phyloP scores from a whole-genome alignment of 2,797 vertebrate species.

The Gallinago solitaria region DNA sequence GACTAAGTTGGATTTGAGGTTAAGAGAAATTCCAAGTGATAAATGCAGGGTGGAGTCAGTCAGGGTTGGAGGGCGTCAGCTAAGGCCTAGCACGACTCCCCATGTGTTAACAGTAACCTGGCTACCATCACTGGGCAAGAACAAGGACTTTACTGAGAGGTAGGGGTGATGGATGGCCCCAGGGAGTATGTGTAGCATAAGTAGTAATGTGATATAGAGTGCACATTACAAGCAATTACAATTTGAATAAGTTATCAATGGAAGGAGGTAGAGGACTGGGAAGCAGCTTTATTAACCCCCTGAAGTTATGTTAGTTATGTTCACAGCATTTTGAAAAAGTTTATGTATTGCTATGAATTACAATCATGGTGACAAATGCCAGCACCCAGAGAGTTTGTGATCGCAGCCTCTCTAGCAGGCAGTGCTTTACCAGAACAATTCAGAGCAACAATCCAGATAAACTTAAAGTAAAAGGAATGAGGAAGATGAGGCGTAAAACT shows the following conservation, averaged over 20 bases:
- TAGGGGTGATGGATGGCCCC: conserved; percentile 58
- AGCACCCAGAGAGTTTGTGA: conserved; percentile 45
- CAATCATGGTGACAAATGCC: conserved; percentile 35
- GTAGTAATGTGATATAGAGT: conserved; percentile 65
- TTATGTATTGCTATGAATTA: conserved; percentile 72
- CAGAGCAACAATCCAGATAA: conserved; percentile 42
- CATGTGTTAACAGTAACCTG: not conserved
- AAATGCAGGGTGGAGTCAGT: not conserved
- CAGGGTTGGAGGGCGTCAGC: fast-evolving
- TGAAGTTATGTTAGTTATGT: conserved; percentile 70
- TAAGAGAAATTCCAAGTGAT: not conserved
- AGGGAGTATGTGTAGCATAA: conserved; percentile 24
- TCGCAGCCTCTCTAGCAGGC: conserved; percentile 13
- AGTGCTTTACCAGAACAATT: conserved; percentile 51
- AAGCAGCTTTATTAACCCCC: conserved; percentile 74
- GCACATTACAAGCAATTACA: conserved; percentile 74
- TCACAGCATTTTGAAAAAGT: conserved; percentile 61
- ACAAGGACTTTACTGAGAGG: conserved; percentile 40
- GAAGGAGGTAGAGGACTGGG: conserved; percentile 52
- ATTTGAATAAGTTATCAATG: conserved; percentile 75
- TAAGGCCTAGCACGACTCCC: not conserved
- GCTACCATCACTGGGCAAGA: not conserved
- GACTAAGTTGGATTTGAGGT: not conserved
- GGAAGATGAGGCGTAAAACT: conserved; percentile 15
- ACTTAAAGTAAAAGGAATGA: conserved; percentile 56